Conservation (phyloP, 1,140 invertebrate genomes). For the Delia radicum region DNA sequence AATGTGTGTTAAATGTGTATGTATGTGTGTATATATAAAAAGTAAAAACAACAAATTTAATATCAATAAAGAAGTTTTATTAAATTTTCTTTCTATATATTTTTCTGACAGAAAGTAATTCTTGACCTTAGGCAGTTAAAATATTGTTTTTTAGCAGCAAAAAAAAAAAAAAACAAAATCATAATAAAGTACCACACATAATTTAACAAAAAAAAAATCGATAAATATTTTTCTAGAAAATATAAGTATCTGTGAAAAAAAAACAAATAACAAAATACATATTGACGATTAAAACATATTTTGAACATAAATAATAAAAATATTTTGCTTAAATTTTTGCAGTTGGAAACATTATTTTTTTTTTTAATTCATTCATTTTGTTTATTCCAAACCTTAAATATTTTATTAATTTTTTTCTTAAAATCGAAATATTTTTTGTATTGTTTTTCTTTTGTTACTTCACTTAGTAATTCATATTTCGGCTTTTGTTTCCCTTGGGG, state of each 20-base stretch:
- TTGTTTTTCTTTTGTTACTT: background rate
- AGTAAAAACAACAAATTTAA: no score
- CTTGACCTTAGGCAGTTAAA: slow-evolving; percentile 11
- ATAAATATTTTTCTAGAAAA: background rate
- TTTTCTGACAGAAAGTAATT: slow-evolving; percentile 18
- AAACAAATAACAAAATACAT: background rate
- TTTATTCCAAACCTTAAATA: background rate
- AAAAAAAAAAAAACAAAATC: background rate
- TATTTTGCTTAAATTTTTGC: background rate
- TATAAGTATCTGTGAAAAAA: background rate
- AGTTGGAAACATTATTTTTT: no score
- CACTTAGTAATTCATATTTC: background rate
- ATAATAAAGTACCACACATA: background rate
- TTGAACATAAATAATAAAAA: background rate
- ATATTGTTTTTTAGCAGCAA: slow-evolving; percentile 6
- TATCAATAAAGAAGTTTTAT: no score
- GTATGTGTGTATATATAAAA: no score
- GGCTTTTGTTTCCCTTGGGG: background rate
- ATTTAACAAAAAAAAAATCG: background rate
- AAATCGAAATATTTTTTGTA: background rate
- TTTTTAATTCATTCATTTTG: background rate
- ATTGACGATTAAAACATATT: background rate
- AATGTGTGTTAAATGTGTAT: no score
- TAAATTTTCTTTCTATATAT: no score
- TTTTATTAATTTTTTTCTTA: background rate